phyloP scores from a whole-genome alignment of 2,113 vertebrate genomes.

The Perca schrenkii region DNA sequence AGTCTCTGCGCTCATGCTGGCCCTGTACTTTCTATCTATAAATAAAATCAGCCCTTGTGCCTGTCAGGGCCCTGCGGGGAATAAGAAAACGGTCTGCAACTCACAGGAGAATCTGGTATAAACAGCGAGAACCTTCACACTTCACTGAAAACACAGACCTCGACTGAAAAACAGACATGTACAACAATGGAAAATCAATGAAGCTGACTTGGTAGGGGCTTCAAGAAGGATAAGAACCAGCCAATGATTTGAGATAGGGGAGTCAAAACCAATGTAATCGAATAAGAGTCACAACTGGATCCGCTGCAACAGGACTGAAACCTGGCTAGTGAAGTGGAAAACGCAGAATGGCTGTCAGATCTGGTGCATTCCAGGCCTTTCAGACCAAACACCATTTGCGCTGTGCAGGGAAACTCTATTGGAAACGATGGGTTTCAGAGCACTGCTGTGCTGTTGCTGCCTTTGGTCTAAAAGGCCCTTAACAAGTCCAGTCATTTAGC shows the following conservation, averaged over 20 bases:
- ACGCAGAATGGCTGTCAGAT: not conserved
- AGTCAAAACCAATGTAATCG: constrained; percentile 35
- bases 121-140: constrained; percentile 68
- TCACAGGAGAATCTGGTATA: constrained; percentile 67
- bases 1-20: constrained; percentile 51
- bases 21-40: constrained; percentile 63
- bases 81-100: constrained; percentile 64
- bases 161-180: constrained; percentile 53
- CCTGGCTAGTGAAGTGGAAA: not conserved
- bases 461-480: too few species aligned
- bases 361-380: not conserved
- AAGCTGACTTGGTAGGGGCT: constrained; percentile 35
- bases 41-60: constrained; percentile 71
- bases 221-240: constrained; percentile 49
- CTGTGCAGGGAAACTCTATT: too few species aligned
- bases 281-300: constrained; percentile 41
- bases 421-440: too few species aligned
- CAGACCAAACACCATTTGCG: too few species aligned
- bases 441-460: too few species aligned
- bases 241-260: constrained; percentile 44
- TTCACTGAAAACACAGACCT: constrained; percentile 57
- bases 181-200: constrained; percentile 75
- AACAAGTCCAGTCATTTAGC: not conserved
- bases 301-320: constrained; percentile 26
- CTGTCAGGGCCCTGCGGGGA: constrained; percentile 48